A percentile compares a stretch with the other conserved stretches of the same genome.
These are phyloP conservation scores for Misgurnus anguillicaudatus DNA, from an alignment of 2,113 vertebrate species.

Conservation along the genomic window DNA sequence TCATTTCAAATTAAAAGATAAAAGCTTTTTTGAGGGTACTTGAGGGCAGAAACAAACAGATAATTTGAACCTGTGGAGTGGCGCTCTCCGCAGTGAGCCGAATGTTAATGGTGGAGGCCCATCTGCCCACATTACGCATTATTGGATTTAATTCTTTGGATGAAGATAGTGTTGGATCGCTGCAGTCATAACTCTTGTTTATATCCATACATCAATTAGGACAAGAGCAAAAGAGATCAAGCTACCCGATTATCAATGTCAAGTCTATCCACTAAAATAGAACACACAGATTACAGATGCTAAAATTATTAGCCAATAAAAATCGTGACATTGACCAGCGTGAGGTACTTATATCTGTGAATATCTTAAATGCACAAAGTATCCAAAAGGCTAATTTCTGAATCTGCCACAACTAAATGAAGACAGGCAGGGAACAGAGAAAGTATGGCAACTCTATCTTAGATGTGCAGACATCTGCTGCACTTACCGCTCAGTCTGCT, in stretches of 20 bases:
- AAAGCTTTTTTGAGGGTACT: constrained; percentile 53
- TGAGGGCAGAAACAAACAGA: constrained; percentile 67
- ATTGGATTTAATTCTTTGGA: constrained; percentile 70
- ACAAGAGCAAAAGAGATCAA: constrained; percentile 58
- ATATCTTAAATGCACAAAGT: background rate
- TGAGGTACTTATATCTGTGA: too few species aligned
- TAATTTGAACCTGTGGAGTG: constrained; percentile 59
- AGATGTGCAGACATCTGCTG: constrained; percentile 26
- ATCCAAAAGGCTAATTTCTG: background rate
- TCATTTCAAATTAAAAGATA: constrained; percentile 64
- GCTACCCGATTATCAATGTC: constrained; percentile 65
- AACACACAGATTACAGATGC: constrained; percentile 11
- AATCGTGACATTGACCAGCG: constrained; percentile 43
- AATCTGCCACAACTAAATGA: background rate
- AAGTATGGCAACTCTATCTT: background rate
- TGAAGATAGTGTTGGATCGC: constrained; percentile 58
- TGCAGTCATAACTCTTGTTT: constrained; percentile 67
- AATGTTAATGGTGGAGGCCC: constrained; percentile 65
- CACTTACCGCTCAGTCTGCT: background rate
- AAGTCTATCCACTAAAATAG: constrained; percentile 38
- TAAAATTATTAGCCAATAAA: constrained; percentile 49
- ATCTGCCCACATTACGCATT: constrained; percentile 71
- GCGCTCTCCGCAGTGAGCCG: constrained; percentile 60
- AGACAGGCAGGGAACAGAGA: background rate
- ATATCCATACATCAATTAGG: constrained; percentile 72